Conservation (phyloP, 1,140 invertebrate genomes). For the Drosophila busckii region DNA sequence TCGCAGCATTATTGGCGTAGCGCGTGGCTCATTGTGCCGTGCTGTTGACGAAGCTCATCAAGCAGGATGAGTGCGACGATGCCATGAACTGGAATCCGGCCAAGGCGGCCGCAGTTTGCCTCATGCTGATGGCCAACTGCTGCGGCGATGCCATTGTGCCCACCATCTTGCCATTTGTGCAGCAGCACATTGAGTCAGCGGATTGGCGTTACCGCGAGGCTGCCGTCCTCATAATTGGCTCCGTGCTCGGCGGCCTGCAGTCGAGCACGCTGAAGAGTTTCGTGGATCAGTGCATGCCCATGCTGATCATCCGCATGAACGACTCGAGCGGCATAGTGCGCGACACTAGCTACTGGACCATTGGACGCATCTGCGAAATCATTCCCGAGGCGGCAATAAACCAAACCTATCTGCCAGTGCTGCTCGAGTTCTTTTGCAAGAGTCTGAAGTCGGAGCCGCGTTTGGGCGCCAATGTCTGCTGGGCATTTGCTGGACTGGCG, state of each 20-base stretch:
- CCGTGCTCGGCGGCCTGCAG: slow-evolving; percentile 96
- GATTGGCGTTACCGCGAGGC: slow-evolving; percentile 98
- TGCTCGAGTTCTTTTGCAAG: slow-evolving; percentile 93
- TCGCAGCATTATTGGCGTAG: slow-evolving; percentile 97
- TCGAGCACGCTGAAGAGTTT: slow-evolving; percentile 91
- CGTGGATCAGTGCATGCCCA: slow-evolving; percentile 97
- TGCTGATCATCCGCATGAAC: slow-evolving; percentile 95
- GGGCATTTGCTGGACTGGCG: slow-evolving; percentile 98
- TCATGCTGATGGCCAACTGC: slow-evolving; percentile 98
- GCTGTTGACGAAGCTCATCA: slow-evolving; percentile 95
- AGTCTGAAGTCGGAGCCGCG: slow-evolving; percentile 95
- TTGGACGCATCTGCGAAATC: slow-evolving; percentile 98
- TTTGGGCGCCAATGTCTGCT: slow-evolving; percentile 99
- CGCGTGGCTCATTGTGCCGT: slow-evolving; percentile 97
- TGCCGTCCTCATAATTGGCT: slow-evolving; percentile 99
- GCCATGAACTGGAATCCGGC: slow-evolving; percentile 99
- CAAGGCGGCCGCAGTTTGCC: slow-evolving; percentile 99
- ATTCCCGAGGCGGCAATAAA: slow-evolving; percentile 98
- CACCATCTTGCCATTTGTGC: slow-evolving; percentile 97
- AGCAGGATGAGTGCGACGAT: slow-evolving; percentile 96
- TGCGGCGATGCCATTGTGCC: slow-evolving; percentile 98
- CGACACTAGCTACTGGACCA: slow-evolving; percentile 98
- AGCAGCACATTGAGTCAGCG: slow-evolving; percentile 93
- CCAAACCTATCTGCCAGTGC: slow-evolving; percentile 88
- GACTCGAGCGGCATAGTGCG: slow-evolving; percentile 95